Evolutionary conservation across 2,888 invertebrate species (phyloP), one percentile per base, ranked within the genome.

Genomic region (Ornithoptera priamus): DNA sequence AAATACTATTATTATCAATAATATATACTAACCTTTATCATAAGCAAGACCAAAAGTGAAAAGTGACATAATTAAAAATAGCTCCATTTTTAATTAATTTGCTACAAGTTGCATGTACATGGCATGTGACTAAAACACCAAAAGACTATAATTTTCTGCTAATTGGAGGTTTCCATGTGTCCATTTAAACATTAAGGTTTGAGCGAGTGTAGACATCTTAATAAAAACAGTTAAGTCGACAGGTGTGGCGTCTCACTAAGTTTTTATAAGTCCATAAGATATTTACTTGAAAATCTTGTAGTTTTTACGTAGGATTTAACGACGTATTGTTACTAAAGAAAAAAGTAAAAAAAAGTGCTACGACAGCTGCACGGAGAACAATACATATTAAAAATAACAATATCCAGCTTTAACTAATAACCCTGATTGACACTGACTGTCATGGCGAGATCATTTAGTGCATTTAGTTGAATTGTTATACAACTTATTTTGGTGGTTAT

Each of bases 41-140:
- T 78, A 79, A 57, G 79, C 79, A 64, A 75, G 68, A 50, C 76
- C 75, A n/a, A 73, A 71, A 58, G 78, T 74, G 72, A 78, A 73
- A 56, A 78, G 70, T 69, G 75, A 78, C 72, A 78, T 73, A 74
- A 79, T 70, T 73, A 78, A 70, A 72, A 79, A 72, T 67, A 79
- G 65, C 74, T 74, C 75, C 79, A 78, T 79, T 70, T 74, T 78
- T 24, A 50, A 66, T 18, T 30, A n/a, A 53, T 22, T 62, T 22
- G 39, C 57, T 57, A 50, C 39, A 24, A 39, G 20, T 50, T 17
- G 20, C 12, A 56, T 18, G 10, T 22, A 18, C 12, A 22, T 46
- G 61, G 18, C 36, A 59, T n/a, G 15, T 39, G 30, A 63, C 36
- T 36, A 67, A 56, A 24, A 56, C 53, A 67, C 42, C 46, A 15